Evolutionary conservation across 1,140 invertebrate genomes (phyloP), one percentile per base, ranked within the genome.

Genomic region (Anastatus disparis): DNA sequence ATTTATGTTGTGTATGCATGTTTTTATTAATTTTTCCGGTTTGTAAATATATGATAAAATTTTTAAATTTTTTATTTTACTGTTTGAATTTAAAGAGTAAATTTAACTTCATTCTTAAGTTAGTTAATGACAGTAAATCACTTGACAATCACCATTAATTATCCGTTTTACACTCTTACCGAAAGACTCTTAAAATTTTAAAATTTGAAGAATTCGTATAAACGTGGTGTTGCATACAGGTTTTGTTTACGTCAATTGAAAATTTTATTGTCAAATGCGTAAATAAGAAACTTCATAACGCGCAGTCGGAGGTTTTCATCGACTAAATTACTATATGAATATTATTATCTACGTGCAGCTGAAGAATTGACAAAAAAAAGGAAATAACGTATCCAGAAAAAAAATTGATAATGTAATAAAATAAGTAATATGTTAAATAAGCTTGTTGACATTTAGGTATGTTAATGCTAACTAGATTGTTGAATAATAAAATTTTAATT

Each of bases 201-300:
- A 63, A 35, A 56, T n/a, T 27, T 1, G 42, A 0, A 46, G n/a
- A 20, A 26, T 3, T 8, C 17, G 8, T 46, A 29, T 13, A 44
- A 24, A 42, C n/a, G 3, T 13, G 15, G 27, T 31, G 9, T 26
- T 24, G 15, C 13, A 48, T 29, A 44, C 20, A 15, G 20, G 15
- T 20, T 27, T 68, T 59, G 59, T 68, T 68, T 50, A 68, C 26
- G 55, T 68, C 55, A 58, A 58, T 68, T 35, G 29, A 59, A 59
- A 50, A 59, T 58, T 68, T 68, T 31, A 24, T 38, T 55, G 53
- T 44, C 20, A 56, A n/a, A 46, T 40, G 35, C 44, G 56, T 15
- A n/a, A 26, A 17, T 44, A 55, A 6, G 10, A 6, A 35, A 6
- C 4, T 35, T 4, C 31, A 35, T 27, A n/a, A 22, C 26, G 50